phyloP scores from a whole-genome alignment of 2,888 invertebrate species.

The Limnephilus lunatus region DNA sequence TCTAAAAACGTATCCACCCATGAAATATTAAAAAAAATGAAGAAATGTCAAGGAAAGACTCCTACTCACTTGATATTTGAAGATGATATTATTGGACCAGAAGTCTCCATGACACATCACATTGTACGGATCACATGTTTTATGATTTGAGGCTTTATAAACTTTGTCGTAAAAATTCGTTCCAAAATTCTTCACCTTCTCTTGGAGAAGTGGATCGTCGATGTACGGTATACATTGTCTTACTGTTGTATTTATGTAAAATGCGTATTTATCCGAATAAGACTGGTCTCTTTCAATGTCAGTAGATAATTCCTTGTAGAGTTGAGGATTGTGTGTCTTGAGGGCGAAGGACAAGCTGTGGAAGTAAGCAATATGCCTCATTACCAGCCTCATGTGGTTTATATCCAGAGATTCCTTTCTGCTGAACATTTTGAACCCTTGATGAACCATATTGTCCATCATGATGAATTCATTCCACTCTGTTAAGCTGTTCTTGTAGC shows the following conservation, averaged over 20 bases:
- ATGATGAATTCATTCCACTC: conserved; percentile 66
- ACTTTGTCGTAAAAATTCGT: conserved; percentile 13
- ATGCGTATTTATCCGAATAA: neutral
- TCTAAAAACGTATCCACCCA: too few relatives aligned
- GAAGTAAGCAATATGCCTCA: conserved; percentile 68
- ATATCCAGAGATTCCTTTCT: conserved; percentile 67
- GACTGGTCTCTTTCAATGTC: conserved; percentile 33
- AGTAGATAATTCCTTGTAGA: conserved; percentile 65
- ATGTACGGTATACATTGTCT: neutral
- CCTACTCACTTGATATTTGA: conserved; percentile 71
- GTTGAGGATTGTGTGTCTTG: conserved; percentile 67
- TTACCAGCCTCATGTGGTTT: conserved; percentile 67
- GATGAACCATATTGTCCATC: conserved; percentile 57
- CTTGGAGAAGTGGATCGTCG: neutral
- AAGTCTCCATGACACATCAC: conserved; percentile 57
- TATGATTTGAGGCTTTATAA: neutral
- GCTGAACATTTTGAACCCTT: conserved; percentile 46
- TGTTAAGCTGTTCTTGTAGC: conserved; percentile 6
- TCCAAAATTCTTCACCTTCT: conserved; percentile 22
- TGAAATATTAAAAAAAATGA: too few relatives aligned
- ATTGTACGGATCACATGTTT: conserved; percentile 38
- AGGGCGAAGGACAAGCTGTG: conserved; percentile 68
- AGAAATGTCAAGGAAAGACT: neutral
- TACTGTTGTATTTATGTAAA: neutral
- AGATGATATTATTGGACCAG: conserved; percentile 68